These are phyloP conservation scores for Xylocampa areola DNA, from an alignment of 2,888 invertebrate genomes.

Conservation along the genomic window DNA sequence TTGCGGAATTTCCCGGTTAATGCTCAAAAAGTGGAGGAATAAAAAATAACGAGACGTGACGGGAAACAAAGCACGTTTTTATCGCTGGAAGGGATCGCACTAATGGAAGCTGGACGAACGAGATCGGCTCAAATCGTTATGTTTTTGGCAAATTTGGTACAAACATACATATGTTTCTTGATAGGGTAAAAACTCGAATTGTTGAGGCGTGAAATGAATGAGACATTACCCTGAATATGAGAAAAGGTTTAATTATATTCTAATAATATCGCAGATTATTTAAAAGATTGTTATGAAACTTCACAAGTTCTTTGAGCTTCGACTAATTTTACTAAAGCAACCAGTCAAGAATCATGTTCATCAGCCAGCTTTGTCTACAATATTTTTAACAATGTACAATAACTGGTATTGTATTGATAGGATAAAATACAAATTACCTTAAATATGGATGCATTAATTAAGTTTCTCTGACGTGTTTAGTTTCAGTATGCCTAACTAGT, in stretches of 20 bases:
- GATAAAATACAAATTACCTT: too few relatives aligned
- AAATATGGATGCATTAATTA: too few relatives aligned
- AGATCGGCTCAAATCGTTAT: constrained; percentile 66
- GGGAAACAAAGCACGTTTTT: constrained; percentile 85
- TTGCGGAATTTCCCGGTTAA: constrained; percentile 78
- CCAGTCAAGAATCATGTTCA: too few relatives aligned
- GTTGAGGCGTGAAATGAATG: constrained; percentile 14
- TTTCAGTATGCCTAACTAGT: too few relatives aligned
- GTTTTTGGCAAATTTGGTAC: constrained; percentile 57
- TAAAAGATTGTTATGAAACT: constrained; percentile 15
- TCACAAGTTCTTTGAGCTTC: too few relatives aligned
- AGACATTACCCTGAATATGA: constrained; percentile 14
- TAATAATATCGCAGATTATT: constrained; percentile 11
- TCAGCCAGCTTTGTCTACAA: too few relatives aligned
- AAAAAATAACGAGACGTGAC: constrained; percentile 85
- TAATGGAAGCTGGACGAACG: constrained; percentile 76
- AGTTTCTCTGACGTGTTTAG: too few relatives aligned
- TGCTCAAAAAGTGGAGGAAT: constrained; percentile 75
- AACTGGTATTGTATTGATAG: too few relatives aligned
- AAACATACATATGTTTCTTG: constrained; percentile 16
- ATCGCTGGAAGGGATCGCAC: constrained; percentile 80
- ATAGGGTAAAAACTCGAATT: constrained; percentile 25
- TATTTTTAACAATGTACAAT: too few relatives aligned
- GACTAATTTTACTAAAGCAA: too few relatives aligned
- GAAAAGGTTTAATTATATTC: constrained; percentile 23